Conservation (phyloP, 2,888 invertebrate species). For the Alsophila aescularia region DNA sequence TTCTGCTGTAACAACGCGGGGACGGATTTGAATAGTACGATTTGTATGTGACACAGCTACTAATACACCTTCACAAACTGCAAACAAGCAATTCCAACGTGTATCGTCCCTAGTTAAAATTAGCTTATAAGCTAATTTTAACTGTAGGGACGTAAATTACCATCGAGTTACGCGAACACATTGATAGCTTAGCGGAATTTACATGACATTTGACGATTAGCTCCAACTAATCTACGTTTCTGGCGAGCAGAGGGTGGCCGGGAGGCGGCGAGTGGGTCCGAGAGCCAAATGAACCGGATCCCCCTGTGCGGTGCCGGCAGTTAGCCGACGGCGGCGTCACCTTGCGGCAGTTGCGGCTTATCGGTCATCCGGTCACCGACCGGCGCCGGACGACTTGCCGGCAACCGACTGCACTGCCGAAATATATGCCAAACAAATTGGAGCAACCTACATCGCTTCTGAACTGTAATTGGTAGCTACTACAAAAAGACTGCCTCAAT, state of each 20-base stretch:
- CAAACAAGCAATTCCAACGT: constrained; percentile 3
- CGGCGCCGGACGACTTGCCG: constrained; percentile 48
- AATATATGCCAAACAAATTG: constrained; percentile 42
- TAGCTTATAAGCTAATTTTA: constrained; percentile 8
- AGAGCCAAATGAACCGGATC: constrained; percentile 53
- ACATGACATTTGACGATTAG: constrained; percentile 49
- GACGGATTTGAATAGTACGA: not conserved
- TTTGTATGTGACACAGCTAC: not conserved
- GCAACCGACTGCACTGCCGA: constrained; percentile 35
- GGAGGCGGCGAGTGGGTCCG: constrained; percentile 39
- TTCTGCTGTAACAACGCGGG: constrained; percentile 4
- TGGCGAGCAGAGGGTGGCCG: constrained; percentile 45
- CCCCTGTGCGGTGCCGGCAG: constrained; percentile 55
- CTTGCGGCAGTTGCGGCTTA: constrained; percentile 74
- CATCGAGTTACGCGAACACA: constrained; percentile 27
- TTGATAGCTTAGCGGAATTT: constrained; percentile 27
- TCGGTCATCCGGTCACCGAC: constrained; percentile 62
- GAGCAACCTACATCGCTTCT: constrained; percentile 8
- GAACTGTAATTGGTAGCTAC: no score
- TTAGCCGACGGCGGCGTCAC: constrained; percentile 61
- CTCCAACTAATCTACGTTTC: constrained; percentile 58
- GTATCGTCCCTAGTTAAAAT: constrained; percentile 2
- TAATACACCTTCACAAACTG: not conserved
- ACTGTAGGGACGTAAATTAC: constrained; percentile 12
- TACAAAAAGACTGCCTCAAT: no score